Conservation (phyloP, 2,888 invertebrate species). For the Alcis repandata region DNA sequence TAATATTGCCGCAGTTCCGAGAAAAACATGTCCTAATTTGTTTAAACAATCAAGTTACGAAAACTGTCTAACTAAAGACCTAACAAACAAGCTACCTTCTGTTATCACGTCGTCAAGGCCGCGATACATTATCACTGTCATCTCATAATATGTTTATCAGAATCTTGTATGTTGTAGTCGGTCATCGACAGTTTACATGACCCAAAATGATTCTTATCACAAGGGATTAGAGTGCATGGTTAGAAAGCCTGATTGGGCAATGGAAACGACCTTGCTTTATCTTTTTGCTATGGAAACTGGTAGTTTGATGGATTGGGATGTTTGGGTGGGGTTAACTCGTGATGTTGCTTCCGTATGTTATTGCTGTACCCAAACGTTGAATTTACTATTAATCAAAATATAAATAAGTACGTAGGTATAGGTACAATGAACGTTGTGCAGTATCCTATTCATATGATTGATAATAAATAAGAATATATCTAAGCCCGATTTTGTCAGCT, state of each 20-base stretch:
- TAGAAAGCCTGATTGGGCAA: slow-evolving; percentile 10
- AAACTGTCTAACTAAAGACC: slow-evolving; percentile 29
- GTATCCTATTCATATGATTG: no score
- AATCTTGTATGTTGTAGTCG: slow-evolving; percentile 46
- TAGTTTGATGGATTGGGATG: slow-evolving; percentile 44
- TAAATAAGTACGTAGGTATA: no score
- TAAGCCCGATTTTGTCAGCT: no score
- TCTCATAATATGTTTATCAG: slow-evolving; percentile 63
- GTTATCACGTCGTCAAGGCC: slow-evolving; percentile 60
- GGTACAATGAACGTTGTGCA: no score
- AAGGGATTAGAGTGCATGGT: slow-evolving; percentile 20
- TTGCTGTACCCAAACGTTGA: slow-evolving; percentile 1
- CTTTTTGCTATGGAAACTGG: slow-evolving; percentile 43
- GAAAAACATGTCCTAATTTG: slow-evolving; percentile 28
- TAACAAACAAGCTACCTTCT: slow-evolving; percentile 41
- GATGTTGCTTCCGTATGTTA: slow-evolving; percentile 26
- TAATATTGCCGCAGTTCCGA: slow-evolving; percentile 9
- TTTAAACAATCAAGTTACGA: slow-evolving; percentile 32
- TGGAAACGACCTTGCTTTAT: slow-evolving; percentile 41
- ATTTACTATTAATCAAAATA: not conserved
- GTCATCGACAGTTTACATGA: slow-evolving; percentile 44
- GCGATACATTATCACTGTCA: slow-evolving; percentile 66
- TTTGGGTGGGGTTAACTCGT: slow-evolving; percentile 33
- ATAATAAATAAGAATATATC: no score
- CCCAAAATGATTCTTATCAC: slow-evolving; percentile 36